These are phyloP conservation scores for Drosophila macrothrix DNA, from an alignment of 2,888 invertebrate genomes.

Conservation along the genomic window DNA sequence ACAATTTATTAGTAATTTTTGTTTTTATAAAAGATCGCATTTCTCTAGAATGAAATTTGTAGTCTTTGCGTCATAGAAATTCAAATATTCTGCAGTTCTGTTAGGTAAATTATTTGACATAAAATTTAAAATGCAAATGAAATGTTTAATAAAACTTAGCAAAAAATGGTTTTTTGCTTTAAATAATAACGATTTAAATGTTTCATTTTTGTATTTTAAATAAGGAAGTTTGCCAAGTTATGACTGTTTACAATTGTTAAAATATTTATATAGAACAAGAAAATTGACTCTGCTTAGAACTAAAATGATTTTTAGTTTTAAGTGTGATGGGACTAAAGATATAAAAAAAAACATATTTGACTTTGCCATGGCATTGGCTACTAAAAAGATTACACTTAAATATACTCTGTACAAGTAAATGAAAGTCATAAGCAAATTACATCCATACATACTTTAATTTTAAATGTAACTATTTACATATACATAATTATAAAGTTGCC, in stretches of 20 bases:
- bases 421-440: neutral
- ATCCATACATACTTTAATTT: neutral
- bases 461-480: neutral
- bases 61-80: constrained; percentile 29
- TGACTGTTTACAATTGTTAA: neutral
- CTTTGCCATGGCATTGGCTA: neutral
- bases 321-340: neutral
- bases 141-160: neutral
- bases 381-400: neutral
- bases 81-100: constrained; percentile 16
- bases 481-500: neutral
- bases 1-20: neutral
- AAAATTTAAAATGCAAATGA: constrained; percentile 32
- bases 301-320: too few species aligned
- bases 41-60: constrained; percentile 32
- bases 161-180: neutral
- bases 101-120: constrained; percentile 21
- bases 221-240: neutral
- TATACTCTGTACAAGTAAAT: neutral
- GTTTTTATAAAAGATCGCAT: constrained; percentile 4
- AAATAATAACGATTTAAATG: neutral
- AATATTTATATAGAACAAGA: neutral
- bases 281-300: neutral
- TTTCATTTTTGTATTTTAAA: neutral
- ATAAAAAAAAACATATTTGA: neutral